Evolutionary conservation across 2,888 invertebrate species (phyloP).

Genomic region (Parnassius mnemosyne): DNA sequence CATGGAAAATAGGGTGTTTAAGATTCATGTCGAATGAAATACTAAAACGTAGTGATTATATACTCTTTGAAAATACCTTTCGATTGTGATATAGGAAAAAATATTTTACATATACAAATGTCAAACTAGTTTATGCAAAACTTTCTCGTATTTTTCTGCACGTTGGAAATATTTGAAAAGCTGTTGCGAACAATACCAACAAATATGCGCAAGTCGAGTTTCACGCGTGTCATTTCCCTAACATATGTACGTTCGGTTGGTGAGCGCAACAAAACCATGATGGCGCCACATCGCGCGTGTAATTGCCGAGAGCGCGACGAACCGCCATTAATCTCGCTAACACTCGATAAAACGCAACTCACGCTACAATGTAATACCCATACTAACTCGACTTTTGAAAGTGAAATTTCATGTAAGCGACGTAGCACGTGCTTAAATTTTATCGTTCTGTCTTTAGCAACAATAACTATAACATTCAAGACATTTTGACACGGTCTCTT

Average conservation of each 20-base stretch:
- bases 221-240: constrained; percentile 44
- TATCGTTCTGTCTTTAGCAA: no score
- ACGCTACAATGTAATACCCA: constrained; percentile 64
- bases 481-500: no score
- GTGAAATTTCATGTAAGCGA: constrained; percentile 30
- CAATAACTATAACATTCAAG: no score
- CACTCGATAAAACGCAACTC: constrained; percentile 78
- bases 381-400: constrained; percentile 41
- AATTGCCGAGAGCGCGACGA: constrained; percentile 70
- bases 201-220: constrained; percentile 22
- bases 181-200: not conserved
- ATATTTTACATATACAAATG: no score
- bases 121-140: no score
- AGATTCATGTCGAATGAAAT: no score
- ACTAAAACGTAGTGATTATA: no score
- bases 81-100: no score
- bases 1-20: no score
- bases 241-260: constrained; percentile 36
- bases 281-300: constrained; percentile 74
- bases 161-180: not conserved
- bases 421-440: constrained; percentile 1
- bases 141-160: not conserved
- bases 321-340: constrained; percentile 75
- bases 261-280: constrained; percentile 58
- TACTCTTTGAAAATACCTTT: no score